Evolutionary conservation across 2,888 invertebrate genomes (phyloP), one percentile per base, ranked within the genome.

Genomic region (Chloroclystis v-ata): DNA sequence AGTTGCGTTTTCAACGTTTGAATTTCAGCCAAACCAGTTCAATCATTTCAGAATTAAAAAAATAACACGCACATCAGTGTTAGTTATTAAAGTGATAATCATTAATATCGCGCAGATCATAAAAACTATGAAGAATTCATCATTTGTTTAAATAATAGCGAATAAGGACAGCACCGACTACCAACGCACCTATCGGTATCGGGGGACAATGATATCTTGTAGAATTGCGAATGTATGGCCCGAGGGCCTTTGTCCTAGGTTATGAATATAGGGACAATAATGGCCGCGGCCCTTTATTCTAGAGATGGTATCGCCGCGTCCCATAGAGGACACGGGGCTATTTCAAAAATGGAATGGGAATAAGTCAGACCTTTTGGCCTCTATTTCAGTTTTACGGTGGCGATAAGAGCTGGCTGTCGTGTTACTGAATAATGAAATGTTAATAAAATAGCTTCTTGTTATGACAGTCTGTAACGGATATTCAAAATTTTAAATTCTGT

Each of bases 131-230:
- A n/a, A n/a, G n/a, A n/a, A n/a, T n/a, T n/a, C n/a, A n/a, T n/a
- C n/a, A n/a, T n/a, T 20, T 20, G 20, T 20, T 2, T 20, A 20
- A 20, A 5, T 20, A n/a, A 20, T 20, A 20, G 2, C 6, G 32
- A 33, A 33, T 33, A 33, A 16, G 32, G 9, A 9, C 9, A 6
- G 9, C 13, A 32, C 38, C 32, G 30, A 37, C 39, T n/a, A n/a
- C n/a, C 20, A 5, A 20, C 3, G 2, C 39, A 24, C 43, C 37
- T 37, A 38, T 38, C 32, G 52, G 42, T 47, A 49, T 44, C 54
- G 40, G 28, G 56, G 56, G 56, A 50, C 52, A 49, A 47, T 52
- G 57, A 54, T 57, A 57, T 49, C 54, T 39, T 44, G 30, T 45
- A 44, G 29, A 44, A 33, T 28, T 42, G 49, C 24, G 43, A 50